Evolutionary conservation across 2,888 invertebrate species (phyloP), one percentile per base, ranked within the genome.

Genomic region (Harpagoxenus sublaevis): DNA sequence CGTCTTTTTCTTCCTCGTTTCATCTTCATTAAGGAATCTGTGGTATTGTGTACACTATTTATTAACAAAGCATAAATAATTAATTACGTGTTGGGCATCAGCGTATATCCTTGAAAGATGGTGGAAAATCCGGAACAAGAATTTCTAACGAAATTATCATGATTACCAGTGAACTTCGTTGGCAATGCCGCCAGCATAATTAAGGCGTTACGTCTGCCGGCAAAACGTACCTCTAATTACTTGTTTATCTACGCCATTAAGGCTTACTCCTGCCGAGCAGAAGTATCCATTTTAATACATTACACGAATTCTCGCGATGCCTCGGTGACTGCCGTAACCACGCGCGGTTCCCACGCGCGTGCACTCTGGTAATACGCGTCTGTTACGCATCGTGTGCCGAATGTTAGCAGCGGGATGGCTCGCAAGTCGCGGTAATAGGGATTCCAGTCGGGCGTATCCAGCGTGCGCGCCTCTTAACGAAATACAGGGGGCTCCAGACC

Each of bases 391-490:
- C 75, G 60, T 60, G 75, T 48, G 79, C 48, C 79, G 55, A 81
- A 81, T 74, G 60, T 81, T 60, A 65, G 79, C 79, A 23, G 31
- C 48, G 28, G 39, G 45, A n/a, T 81, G 35, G 55, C 65, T 42
- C 12, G 60, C 51, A 39, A 81, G 51, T 74, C 48, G 39, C 18
- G 28, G 53, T 62, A 78, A 42, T 31, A 81, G 63, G 23, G 71
- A 82, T 62, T 74, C 53, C 68, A 63, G 15, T 84, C 74, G 60
- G 60, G 63, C 66, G 57, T 70, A 68, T 45, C 78, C 63, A 55
- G 42, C 28, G 10, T 77, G 31, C 39, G 55, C 71, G 78, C n/a
- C n/a, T 78, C 12, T n/a, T 55, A 86, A 86, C 86, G 85, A 89
- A 87, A 89, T 70, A 62, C 83, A 74, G 68, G 79, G 45, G 23